These are phyloP conservation scores for Etia nguti DNA, from an alignment of 2,113 vertebrate species.

Conservation along the genomic window DNA sequence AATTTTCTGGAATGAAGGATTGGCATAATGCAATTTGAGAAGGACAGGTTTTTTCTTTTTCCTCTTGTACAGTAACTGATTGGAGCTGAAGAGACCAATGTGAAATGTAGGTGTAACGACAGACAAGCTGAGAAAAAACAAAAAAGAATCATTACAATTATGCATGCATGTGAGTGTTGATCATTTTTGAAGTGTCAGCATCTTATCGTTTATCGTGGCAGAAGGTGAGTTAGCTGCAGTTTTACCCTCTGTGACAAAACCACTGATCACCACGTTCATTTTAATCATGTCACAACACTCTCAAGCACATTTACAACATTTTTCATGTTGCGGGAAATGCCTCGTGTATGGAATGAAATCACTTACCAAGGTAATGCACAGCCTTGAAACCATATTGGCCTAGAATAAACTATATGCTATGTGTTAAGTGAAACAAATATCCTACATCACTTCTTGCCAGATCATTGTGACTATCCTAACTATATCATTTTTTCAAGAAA, in stretches of 20 bases:
- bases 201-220: constrained; percentile 53
- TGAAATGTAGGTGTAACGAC: neutral
- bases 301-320: constrained; percentile 37
- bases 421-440: neutral
- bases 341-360: neutral
- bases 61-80: neutral
- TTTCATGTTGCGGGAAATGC: neutral
- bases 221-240: constrained; percentile 45
- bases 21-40: neutral
- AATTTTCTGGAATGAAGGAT: neutral
- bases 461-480: neutral
- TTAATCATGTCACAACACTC: constrained; percentile 34
- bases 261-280: constrained; percentile 48
- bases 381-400: neutral
- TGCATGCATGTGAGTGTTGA: constrained; percentile 14
- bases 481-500: neutral
- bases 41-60: neutral
- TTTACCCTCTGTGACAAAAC: constrained; percentile 52
- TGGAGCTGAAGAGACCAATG: neutral
- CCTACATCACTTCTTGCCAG: neutral
- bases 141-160: neutral
- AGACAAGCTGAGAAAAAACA: neutral
- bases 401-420: neutral
- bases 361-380: neutral
- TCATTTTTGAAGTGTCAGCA: constrained; percentile 46